A percentile compares a stretch with the other conserved stretches of the same genome.
phyloP scores from a whole-genome alignment of 2,797 vertebrate species.

The Acanthis flammea region DNA sequence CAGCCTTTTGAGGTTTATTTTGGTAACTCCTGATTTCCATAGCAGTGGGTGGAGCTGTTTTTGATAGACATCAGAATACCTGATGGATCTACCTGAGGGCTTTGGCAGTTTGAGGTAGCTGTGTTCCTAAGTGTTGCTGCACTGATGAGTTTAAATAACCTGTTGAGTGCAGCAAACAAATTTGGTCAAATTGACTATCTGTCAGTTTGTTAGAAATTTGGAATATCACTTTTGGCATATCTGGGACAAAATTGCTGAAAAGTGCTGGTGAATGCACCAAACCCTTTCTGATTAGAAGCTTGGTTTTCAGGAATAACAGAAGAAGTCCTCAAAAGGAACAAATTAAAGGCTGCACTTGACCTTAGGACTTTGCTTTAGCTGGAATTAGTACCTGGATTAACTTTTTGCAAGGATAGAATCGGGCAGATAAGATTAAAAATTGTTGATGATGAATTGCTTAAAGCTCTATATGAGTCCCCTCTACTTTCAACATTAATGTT shows the following conservation, averaged over 20 bases:
- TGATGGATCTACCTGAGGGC: background rate
- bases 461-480: background rate
- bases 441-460: background rate
- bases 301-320: background rate
- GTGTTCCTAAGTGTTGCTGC: accelerated
- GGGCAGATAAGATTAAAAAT: background rate
- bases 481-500: background rate
- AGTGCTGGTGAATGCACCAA: background rate
- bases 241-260: background rate
- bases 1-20: background rate
- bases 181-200: background rate
- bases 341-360: background rate
- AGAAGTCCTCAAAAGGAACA: background rate
- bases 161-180: background rate
- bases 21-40: background rate
- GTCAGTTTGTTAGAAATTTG: background rate
- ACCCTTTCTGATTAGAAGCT: background rate
- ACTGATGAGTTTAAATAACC: background rate
- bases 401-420: background rate
- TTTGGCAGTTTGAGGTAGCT: background rate
- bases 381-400: background rate
- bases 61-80: background rate
- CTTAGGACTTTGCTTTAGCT: background rate
- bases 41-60: background rate
- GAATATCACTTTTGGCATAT: background rate